Evolutionary conservation across 2,113 vertebrate genomes (phyloP), one percentile per base, ranked within the genome.

Genomic region (Aptenodytes patagonicus): DNA sequence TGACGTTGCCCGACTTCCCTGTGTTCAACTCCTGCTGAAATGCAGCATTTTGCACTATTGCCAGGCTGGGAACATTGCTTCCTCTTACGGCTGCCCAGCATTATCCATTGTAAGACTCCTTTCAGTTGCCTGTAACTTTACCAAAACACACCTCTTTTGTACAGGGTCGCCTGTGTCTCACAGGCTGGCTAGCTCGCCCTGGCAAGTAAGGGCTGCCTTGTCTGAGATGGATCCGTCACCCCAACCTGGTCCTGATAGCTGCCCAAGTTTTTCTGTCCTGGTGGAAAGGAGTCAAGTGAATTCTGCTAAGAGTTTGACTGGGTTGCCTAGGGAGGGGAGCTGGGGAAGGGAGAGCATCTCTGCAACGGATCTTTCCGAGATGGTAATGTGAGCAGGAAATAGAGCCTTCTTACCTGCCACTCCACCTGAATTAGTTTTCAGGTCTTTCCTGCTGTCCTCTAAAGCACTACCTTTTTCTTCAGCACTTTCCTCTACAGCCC

Each of bases 161-260:
- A 68, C 9, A 54, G 36, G 15, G 28, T 42, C 47, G 19, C 28
- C 51, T 21, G 18, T 28, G 32, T 38, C 61, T 58, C 7, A 0
- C 60, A 34, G 25, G 10, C 24, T 69, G n/a, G 70, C 25, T 36
- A 44, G n/a, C 11, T 73, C 32, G 15, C 13, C 14, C 61, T 38
- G 19, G n/a, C 34, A 29, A 70, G 49, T 15, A 36, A 69, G 26
- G 32, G 18, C 62, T 82, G 49, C 29, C 11, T 65, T 47, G 8
- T 14, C 57, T 0, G 0, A 24, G 34, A 31, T 29, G 21, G 72
- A 81, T 44, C 11, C 1, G 1, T 15, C 13, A 12, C 38, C 31
- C 47, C 42, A 17, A 6, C 24, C 26, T 19, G 6, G 18, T 31
- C 42, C 29, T 68, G 57, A 60, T 2, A 20, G 32, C 52, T 83